Evolutionary conservation across 2,888 invertebrate genomes (phyloP).

Genomic region (Furcula furcula): DNA sequence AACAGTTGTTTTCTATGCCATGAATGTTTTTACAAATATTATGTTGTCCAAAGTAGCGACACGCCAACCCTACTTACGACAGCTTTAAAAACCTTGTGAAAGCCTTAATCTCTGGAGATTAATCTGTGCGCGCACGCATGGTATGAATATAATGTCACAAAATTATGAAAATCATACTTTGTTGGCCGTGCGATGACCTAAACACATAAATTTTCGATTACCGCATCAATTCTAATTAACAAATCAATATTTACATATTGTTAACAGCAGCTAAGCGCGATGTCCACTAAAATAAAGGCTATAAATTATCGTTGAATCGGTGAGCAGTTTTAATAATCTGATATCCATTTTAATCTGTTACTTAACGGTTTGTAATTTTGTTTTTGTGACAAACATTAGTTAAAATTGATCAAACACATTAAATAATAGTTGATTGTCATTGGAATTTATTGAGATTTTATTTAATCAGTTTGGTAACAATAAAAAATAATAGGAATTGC

Average conservation of each 20-base stretch:
- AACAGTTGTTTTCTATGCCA: no score
- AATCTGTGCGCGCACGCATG: slow-evolving; percentile 31
- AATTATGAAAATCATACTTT: slow-evolving; percentile 23
- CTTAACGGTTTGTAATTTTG: no score
- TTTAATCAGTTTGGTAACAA: no score
- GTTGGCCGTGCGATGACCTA: slow-evolving; percentile 11
- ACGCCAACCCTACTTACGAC: not conserved
- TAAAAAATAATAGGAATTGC: no score
- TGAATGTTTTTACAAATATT: no score
- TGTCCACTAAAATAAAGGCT: not conserved
- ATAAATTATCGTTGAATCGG: no score
- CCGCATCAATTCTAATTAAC: slow-evolving; percentile 32
- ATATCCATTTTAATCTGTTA: no score
- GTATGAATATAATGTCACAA: slow-evolving; percentile 33
- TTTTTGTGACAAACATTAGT: no score
- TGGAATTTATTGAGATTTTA: no score
- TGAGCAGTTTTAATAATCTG: no score
- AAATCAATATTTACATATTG: slow-evolving; percentile 25
- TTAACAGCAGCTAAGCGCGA: not conserved
- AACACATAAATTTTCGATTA: slow-evolving; percentile 30
- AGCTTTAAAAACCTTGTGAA: slow-evolving; percentile 36
- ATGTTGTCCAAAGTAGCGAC: not conserved
- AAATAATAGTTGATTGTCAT: no score
- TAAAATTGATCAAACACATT: no score
- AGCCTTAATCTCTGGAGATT: slow-evolving; percentile 34